Evolutionary conservation across 2,888 invertebrate genomes (phyloP), one percentile per base, ranked within the genome.

Genomic region (Acrobasis repandana): DNA sequence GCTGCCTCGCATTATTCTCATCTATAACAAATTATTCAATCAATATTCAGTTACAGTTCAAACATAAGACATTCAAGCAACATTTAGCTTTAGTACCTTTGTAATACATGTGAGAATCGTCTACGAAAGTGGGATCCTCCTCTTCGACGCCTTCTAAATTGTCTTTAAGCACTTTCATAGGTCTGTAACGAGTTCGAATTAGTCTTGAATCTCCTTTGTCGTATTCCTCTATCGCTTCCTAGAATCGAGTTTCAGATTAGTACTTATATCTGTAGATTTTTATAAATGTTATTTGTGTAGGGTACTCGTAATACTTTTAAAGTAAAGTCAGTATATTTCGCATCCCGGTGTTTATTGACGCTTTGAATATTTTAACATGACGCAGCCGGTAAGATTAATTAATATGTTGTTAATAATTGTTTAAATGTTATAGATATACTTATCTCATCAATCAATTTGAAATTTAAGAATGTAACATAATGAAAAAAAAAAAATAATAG

Each of bases 101-200:
- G 65, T 86, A 92, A 77, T 85, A 90, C 82, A 90, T 79, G 68
- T 91, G 86, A 58, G 90, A 88, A 74, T 92, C 88, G 67, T 92
- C 91, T 49, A 87, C 81, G 67, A 91, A 90, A 18, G 86, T 86
- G 0, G 89, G 81, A 64, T 91, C 87, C 58, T 90, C 90, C 58
- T 86, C 86, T 65, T 87, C 85, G 15, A 83, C 74, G 20, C 86
- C 89, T 10, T 82, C 76, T 68, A 92, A 82, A 73, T 85, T 80
- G 71, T 90, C 86, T 78, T 91, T 91, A 58, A 91, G 82, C 57
- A 90, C 80, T 77, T 89, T 90, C 90, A 91, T 90, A 58, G 91
- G 90, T 67, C 91, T 80, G 69, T 92, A 91, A 54, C 86, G 85
- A 61, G 89, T 90, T 62, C 90, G 85, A 71, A 92, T 83, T 70